A percentile compares a stretch with the other conserved stretches of the same genome.
Conservation (phyloP, 1,140 invertebrate genomes). For the Temnothorax nylanderi region DNA sequence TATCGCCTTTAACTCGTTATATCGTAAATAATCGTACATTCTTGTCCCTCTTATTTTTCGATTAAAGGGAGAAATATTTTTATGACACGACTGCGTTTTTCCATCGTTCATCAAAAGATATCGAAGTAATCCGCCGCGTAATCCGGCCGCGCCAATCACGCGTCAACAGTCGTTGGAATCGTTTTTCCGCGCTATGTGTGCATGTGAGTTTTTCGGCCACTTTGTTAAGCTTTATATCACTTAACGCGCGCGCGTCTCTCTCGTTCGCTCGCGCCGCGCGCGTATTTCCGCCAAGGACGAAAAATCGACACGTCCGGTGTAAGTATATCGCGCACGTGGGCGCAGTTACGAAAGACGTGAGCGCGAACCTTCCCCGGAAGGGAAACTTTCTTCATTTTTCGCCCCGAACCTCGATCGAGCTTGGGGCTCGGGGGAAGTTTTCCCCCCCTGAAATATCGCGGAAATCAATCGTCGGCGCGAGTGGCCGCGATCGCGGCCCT, state of each 20-base stretch:
- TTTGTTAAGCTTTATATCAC: conserved; percentile 58
- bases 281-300: conserved; percentile 32
- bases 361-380: conserved; percentile 75
- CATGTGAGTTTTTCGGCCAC: background rate
- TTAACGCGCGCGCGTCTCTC: conserved; percentile 46
- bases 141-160: background rate
- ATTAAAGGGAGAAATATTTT: conserved; percentile 4
- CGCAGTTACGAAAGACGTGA: conserved; percentile 80
- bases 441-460: conserved; percentile 78
- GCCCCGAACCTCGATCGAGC: conserved; percentile 56
- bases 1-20: conserved; percentile 11
- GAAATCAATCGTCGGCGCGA: conserved; percentile 82
- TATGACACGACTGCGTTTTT: background rate
- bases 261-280: background rate
- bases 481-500: conserved; percentile 67
- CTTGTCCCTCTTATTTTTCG: conserved; percentile 12
- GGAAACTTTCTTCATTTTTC: conserved; percentile 85
- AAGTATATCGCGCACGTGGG: conserved; percentile 71
- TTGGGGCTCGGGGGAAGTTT: conserved; percentile 61
- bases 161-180: conserved; percentile 2
- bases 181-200: background rate
- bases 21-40: background rate
- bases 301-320: conserved; percentile 57
- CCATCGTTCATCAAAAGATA: conserved; percentile 14
- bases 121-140: conserved; percentile 13